phyloP scores from a whole-genome alignment of 1,140 invertebrate genomes.

The Pseudoatta argentina region DNA sequence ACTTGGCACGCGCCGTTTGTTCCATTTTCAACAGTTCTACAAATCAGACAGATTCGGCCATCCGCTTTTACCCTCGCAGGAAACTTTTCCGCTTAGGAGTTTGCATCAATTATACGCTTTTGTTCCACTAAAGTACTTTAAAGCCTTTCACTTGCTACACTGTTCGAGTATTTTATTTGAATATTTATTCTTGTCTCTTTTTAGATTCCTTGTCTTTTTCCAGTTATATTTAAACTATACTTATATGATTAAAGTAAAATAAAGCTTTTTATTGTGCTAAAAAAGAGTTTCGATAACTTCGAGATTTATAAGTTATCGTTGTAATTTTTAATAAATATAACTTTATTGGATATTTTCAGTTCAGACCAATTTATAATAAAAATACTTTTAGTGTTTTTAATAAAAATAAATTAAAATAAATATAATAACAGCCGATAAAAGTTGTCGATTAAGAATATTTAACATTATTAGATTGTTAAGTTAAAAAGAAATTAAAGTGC shows the following conservation, averaged over 20 bases:
- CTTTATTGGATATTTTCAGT: not conserved
- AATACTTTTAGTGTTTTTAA: not conserved
- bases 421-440: not conserved
- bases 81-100: conserved; percentile 51
- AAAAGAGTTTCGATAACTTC: not conserved
- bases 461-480: not conserved
- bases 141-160: conserved; percentile 39
- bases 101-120: conserved; percentile 61
- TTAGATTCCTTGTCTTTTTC: not conserved
- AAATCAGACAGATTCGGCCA: conserved; percentile 56
- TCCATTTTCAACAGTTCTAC: conserved; percentile 45
- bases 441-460: not conserved
- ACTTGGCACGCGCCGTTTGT: conserved; percentile 44
- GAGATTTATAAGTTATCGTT: not conserved
- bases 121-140: conserved; percentile 50
- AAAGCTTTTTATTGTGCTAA: not conserved
- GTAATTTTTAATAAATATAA: not conserved
- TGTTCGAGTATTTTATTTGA: conserved; percentile 48
- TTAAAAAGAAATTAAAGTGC: not conserved
- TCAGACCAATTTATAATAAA: not conserved
- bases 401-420: not conserved
- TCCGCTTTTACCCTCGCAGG: conserved; percentile 37
- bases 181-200: conserved; percentile 13
- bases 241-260: not conserved
- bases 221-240: conserved; percentile 7